Base-by-base conservation (phyloP, 2,888 invertebrate species). In the Operophtera brumata region DNA sequence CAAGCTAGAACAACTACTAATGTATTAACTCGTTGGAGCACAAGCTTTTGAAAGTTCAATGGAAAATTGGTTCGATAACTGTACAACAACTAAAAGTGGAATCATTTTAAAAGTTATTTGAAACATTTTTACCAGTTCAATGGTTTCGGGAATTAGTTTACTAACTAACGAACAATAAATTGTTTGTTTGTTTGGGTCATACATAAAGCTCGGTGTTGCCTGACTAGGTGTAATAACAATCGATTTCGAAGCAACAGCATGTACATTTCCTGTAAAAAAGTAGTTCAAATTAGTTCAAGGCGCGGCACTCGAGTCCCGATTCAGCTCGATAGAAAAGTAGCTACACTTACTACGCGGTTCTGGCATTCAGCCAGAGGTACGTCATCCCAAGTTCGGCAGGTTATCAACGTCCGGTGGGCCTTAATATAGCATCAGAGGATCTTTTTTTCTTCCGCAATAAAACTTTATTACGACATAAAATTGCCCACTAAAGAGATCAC, bases 371-470 rank as follows among this genome's bases (percentile, higher is more conserved):
- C 86, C 86, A 85, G 69, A 65, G 34, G 14, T 66, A 66, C 70
- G 64, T 76, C 71, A 74, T 61, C 69, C 72, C 72, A 75, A 78
- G 75, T 81, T 81, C 77, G 76, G 71, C 84, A 83, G 85, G 83
- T 86, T 84, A 82, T 81, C 82, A 77, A 70, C 75, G 77, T 83
- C 81, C 81, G 80, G 71, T 70, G 72, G 80, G 71, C 82, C 83
- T 78, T 80, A 82, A 81, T 81, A 79, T 75, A 71, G 45, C 72
- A 70, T 69, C 66, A 65, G 66, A 71, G 72, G 80, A 80, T 81
- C 72, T 80, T 82, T 78, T 74, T 57, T 77, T 72, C 70, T 71
- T 75, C 75, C 77, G 66, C 69, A 80, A 77, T 84, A 83, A 82
- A 85, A 80, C 56, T 81, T 84, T 82, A 84, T 79, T 78, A 71